Evolutionary conservation across 92 coral and sea anemone genomes (phyloP), one percentile per base, ranked within the genome.

Genomic region (Pocillopora grandis): DNA sequence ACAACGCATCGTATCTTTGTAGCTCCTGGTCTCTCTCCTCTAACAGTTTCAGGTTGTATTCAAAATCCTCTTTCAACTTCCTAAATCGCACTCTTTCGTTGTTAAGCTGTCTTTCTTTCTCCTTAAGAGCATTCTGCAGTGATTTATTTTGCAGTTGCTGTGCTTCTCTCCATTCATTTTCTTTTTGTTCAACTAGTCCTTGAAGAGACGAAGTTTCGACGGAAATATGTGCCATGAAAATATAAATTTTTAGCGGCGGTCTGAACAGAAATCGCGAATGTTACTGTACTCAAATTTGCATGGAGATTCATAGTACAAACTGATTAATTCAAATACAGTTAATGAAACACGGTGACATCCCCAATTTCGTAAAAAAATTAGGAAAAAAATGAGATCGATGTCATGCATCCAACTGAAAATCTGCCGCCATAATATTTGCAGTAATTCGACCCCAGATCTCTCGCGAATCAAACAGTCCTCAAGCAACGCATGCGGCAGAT

Each of bases 111-210:
- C 85, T 87, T 71, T 94, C 96, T 69, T 85, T 91, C 78, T 94
- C 96, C 80, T 76, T 87, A 23, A 96, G 92, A 27, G 96, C 72
- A 31, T 71, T 74, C 80, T 94, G 93, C 76, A 96, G 64, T 2
- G 96, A 86, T 55, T 94, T 62, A 66, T 88, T 84, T 37, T 94
- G 92, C 23, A 94, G 87, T 16, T 87, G 93, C 71, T 92, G 97
- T 2, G 95, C 98, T 62, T 96, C 96, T 59, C 89, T 92, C 98
- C 98, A 96, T 85, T 96, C 98, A 85, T 87, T 92, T 87, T 96
- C 98, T 86, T 96, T 96, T 80, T 92, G 98, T 77, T 94, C 78
- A 62, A 96, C 98, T 17, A 96, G 93, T 42, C 91, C 85, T 77
- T 82, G 89, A 70, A 91, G 72, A 56, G 88, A 76, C 19, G 81